Base-by-base conservation (phyloP, 2,888 invertebrate species). In the Phortica okadai region DNA sequence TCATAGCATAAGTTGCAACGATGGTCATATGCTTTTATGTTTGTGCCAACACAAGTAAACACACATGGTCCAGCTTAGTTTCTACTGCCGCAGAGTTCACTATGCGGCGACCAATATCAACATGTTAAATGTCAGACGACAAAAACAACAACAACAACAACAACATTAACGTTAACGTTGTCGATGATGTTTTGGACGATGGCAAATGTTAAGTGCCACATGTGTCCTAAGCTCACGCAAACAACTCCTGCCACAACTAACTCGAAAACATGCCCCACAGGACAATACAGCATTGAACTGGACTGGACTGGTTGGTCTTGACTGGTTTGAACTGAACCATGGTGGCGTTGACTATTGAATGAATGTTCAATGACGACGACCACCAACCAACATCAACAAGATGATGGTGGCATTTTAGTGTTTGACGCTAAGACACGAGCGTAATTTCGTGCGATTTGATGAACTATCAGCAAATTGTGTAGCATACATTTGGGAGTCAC, bases 401-500 rank as follows among this genome's bases (percentile, higher is more conserved):
- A 33, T 33, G 33, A 33, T 54, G 56, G 33, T 54, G 56, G 70
- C 54, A 72, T 54, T 72, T 72, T 45, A 72, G 33, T 72, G 54
- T 54, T 41, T 11, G 42, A 14, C n/a, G 42, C 42, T 54, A 70
- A 70, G 70, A 56, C 70, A 72, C 56, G 70, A 72, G 70, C 70
- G 70, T n/a, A 54, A 72, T 72, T 72, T 56, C 70, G 45, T 72
- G 70, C 70, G 70, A 72, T 76, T 77, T 79, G 77, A 76, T 79
- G 77, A 76, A 77, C 77, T 77, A 74, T 74, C 72, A 77, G 66
- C 76, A 74, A 74, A 73, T 66, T 76, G 74, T 74, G 56, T 56
- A 74, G 74, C 50, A 73, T 76, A 69, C 74, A 56, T 72, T 56
- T 72, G 70, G 70, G 70, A 72, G 70, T 72, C 45, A 62, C 62